phyloP scores from a whole-genome alignment of 2,888 invertebrate genomes.

The Leucania comma region DNA sequence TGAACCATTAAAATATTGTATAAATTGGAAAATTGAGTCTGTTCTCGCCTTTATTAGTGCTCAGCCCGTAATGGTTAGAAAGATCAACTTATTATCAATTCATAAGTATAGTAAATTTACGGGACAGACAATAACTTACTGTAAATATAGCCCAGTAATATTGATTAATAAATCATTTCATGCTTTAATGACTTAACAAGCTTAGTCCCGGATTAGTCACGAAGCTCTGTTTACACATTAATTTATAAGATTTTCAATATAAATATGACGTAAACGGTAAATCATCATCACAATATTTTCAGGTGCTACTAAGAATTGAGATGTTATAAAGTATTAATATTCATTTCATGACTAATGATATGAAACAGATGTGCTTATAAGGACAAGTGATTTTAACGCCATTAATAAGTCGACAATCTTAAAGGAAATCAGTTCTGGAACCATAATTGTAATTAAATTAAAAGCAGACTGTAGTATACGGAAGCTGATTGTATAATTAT shows the following conservation, averaged over 20 bases:
- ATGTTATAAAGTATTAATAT: slow-evolving; percentile 43
- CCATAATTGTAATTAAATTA: slow-evolving; percentile 6
- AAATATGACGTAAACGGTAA: slow-evolving; percentile 50
- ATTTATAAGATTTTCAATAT: slow-evolving; percentile 41
- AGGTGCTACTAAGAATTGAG: slow-evolving; percentile 41
- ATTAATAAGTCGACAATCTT: slow-evolving; percentile 12
- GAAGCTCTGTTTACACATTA: slow-evolving; percentile 58
- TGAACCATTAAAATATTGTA: not conserved
- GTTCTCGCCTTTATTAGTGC: slow-evolving; percentile 44
- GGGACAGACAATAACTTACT: slow-evolving; percentile 65
- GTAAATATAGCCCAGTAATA: slow-evolving; percentile 63
- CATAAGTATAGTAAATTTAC: slow-evolving; percentile 57
- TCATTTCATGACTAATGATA: slow-evolving; percentile 45
- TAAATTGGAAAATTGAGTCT: slow-evolving; percentile 20
- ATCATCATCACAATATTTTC: slow-evolving; percentile 45
- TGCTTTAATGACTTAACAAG: slow-evolving; percentile 70
- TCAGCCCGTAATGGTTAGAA: slow-evolving; percentile 34
- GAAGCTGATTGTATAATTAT: slow-evolving; percentile 3
- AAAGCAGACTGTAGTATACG: slow-evolving; percentile 13
- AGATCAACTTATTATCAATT: slow-evolving; percentile 47
- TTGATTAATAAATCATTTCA: slow-evolving; percentile 72
- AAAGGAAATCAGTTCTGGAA: slow-evolving; percentile 23
- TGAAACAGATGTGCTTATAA: slow-evolving; percentile 43
- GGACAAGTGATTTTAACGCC: slow-evolving; percentile 17
- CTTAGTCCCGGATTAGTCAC: slow-evolving; percentile 69